Evolutionary conservation across 2,113 vertebrate genomes (phyloP).

Genomic region (Propithecus coquereli): DNA sequence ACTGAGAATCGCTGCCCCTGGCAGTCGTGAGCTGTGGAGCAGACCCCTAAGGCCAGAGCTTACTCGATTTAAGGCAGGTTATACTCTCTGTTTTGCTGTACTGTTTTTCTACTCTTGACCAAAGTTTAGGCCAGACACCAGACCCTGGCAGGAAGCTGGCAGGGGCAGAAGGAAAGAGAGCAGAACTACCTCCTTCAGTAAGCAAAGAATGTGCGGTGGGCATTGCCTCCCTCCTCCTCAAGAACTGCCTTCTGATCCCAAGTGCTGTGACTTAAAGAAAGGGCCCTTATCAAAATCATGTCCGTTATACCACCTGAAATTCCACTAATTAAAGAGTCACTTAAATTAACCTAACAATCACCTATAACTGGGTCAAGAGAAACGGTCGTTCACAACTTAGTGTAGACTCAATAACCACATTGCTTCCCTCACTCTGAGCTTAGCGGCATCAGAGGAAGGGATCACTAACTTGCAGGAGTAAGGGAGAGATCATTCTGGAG

Average conservation of each 20-base stretch:
- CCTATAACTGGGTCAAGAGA: background rate
- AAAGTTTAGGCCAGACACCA: background rate
- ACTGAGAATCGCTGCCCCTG: background rate
- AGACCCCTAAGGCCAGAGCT: background rate
- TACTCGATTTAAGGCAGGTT: background rate
- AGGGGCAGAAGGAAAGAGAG: background rate
- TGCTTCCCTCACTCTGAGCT: background rate
- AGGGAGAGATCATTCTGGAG: background rate
- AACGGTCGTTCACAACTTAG: background rate
- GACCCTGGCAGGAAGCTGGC: background rate
- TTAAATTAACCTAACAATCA: background rate
- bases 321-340: background rate
- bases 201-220: background rate
- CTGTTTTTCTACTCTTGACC: background rate
- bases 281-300: background rate
- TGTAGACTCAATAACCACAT: background rate
- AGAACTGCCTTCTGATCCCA: background rate
- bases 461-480: background rate
- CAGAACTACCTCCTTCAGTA: background rate
- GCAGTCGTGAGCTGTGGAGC: background rate
- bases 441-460: background rate
- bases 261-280: background rate
- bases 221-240: background rate
- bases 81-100: background rate
- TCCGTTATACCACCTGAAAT: background rate